phyloP scores from a whole-genome alignment of 2,888 invertebrate genomes.

The Psococerastis gibbosa region DNA sequence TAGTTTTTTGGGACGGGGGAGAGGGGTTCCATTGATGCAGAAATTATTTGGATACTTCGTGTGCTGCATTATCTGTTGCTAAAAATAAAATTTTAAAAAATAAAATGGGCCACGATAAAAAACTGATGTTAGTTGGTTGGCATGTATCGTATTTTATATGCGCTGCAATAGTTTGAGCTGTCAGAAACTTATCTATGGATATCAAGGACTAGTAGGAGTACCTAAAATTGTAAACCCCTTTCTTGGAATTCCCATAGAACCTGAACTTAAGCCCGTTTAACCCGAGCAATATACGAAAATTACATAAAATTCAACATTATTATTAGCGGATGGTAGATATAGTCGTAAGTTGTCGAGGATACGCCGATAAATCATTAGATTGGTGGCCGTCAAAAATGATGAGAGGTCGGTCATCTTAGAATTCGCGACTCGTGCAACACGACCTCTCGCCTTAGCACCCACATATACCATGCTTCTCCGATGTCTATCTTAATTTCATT shows the following conservation, averaged over 20 bases:
- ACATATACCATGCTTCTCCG: background rate
- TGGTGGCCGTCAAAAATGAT: background rate
- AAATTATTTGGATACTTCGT: too few species aligned
- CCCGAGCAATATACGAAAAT: constrained; percentile 5
- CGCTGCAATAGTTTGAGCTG: background rate
- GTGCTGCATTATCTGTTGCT: too few species aligned
- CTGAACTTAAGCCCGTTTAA: background rate
- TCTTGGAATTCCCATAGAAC: too few species aligned
- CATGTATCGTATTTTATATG: too few species aligned
- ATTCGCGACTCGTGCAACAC: background rate
- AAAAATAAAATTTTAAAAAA: too few species aligned
- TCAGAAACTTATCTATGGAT: background rate
- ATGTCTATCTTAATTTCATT: constrained; percentile 9
- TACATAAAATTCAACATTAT: constrained; percentile 10
- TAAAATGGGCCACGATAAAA: too few species aligned
- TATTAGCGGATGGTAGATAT: constrained; percentile 10
- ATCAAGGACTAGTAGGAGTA: constrained; percentile 1
- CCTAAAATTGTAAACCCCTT: constrained; percentile 1
- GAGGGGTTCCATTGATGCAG: too few species aligned
- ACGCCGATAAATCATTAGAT: constrained; percentile 2
- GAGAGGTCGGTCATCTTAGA: background rate
- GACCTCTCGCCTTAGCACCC: constrained; percentile 7
- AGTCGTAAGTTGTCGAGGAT: constrained; percentile 4
- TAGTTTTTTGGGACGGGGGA: too few species aligned
- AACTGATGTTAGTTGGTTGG: too few species aligned